Conservation (phyloP, 2,113 vertebrate species). For the Orientallactaga bullata region DNA sequence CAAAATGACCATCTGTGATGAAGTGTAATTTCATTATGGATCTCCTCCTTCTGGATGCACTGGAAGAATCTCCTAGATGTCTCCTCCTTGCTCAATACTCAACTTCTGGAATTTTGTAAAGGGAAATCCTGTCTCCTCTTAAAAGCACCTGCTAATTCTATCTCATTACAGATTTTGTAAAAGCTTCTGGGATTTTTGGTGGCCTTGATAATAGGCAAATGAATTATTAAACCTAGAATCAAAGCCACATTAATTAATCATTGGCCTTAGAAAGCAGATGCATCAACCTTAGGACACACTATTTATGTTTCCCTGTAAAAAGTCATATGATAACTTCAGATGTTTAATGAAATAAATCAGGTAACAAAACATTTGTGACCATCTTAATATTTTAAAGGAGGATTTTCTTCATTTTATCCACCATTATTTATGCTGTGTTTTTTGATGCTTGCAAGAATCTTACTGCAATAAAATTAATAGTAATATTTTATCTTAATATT, state of each 20-base stretch:
- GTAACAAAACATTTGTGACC: neutral
- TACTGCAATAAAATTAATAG: neutral
- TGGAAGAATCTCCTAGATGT: conserved; percentile 85
- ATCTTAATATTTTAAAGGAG: neutral
- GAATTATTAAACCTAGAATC: conserved; percentile 81
- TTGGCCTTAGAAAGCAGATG: conserved; percentile 59
- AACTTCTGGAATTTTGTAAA: conserved; percentile 86
- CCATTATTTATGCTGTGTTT: neutral
- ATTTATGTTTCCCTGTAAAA: conserved; percentile 43
- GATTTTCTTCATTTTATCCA: neutral
- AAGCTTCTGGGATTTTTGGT: conserved; percentile 79
- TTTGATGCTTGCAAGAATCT: neutral
- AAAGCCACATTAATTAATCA: conserved; percentile 81
- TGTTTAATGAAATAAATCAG: conserved; percentile 24
- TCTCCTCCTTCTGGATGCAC: conserved; percentile 86
- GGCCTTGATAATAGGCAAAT: conserved; percentile 76
- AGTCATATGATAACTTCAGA: neutral
- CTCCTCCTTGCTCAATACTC: conserved; percentile 84
- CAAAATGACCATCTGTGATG: conserved; percentile 90
- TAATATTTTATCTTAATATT: neutral
- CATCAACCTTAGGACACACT: conserved; percentile 32
- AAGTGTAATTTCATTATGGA: conserved; percentile 91
- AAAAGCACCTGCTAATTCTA: conserved; percentile 84
- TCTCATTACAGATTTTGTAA: conserved; percentile 74
- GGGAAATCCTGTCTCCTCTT: conserved; percentile 83